Base-by-base conservation (phyloP, 2,888 invertebrate species). In the Sussaba pulchella region DNA sequence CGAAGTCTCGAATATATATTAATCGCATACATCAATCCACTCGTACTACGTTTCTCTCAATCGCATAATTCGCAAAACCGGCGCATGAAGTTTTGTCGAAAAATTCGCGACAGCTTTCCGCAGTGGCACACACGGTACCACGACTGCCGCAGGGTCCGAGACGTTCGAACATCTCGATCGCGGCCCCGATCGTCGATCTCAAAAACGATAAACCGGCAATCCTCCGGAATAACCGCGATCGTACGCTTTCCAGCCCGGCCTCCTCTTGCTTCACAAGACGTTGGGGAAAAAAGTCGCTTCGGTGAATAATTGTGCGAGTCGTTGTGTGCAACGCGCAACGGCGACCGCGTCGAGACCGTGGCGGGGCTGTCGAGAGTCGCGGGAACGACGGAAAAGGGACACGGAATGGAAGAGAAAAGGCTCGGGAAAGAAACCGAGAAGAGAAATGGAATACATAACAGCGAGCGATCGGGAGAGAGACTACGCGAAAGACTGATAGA, bases 371-470 rank as follows among this genome's bases (percentile, higher is more conserved):
- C 50, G 79, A 9, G n/a, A 12, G 45, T 10, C 12, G 31, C 69
- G 66, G 57, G 10, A 64, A 85, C 84, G 85, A 85, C 85, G 87
- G 85, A 87, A 86, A 82, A 86, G 82, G 83, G 82, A 85, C 84
- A 85, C 84, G 83, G 85, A 52, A 24, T 24, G 24, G n/a, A 12
- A 21, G 12, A 21, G 77, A 69, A 50, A 63, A 57, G 52, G 70
- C 36, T 57, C 26, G 14, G 57, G 59, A 41, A 63, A 78, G 67
- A 78, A 54, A n/a, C n/a, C 81, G 70, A 61, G 82, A 82, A 73
- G 10, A 50, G 19, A 50, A 24, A 52, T 52, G 52, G 52, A 52
- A 52, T 52, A 45, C 69, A 63, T n/a, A n/a, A n/a, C n/a, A n/a
- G n/a, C n/a, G n/a, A n/a, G n/a, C n/a, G n/a, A n/a, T n/a, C n/a